Conservation (phyloP, 2,797 vertebrate genomes). For the Chelmon rostratus region DNA sequence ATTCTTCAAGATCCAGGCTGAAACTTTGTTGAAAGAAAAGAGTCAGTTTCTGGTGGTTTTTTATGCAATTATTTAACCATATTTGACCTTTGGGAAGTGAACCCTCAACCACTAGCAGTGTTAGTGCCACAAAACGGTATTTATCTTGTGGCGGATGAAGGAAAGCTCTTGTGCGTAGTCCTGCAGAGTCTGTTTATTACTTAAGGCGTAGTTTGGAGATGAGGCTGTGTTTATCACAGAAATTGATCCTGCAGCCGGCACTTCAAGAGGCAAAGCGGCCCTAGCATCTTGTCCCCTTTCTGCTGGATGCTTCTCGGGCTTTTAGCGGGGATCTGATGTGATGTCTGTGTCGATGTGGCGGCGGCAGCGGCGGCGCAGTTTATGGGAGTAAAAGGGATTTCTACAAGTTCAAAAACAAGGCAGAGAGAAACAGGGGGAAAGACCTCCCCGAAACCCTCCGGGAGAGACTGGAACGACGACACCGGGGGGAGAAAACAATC, state of each 20-base stretch:
- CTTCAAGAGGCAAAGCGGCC: constrained; percentile 37
- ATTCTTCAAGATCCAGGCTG: no score
- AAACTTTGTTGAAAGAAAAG: background rate
- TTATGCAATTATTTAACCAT: background rate
- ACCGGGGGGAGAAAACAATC: constrained; percentile 87
- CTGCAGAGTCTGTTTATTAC: constrained; percentile 53
- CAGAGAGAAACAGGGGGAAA: constrained; percentile 49
- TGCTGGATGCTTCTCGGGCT: constrained; percentile 34
- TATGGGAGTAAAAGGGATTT: constrained; percentile 62
- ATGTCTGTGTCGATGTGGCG: constrained; percentile 50
- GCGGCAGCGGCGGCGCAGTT: constrained; percentile 32
- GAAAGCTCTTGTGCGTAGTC: constrained; percentile 44
- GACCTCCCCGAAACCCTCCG: constrained; percentile 81
- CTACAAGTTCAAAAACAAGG: constrained; percentile 68
- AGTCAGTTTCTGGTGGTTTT: background rate
- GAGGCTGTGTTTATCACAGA: constrained; percentile 57
- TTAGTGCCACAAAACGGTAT: constrained; percentile 34
- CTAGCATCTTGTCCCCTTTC: constrained; percentile 1
- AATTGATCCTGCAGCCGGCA: constrained; percentile 40
- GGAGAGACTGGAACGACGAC: constrained; percentile 86
- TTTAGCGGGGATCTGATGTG: constrained; percentile 28
- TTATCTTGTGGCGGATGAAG: constrained; percentile 52
- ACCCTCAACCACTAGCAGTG: background rate
- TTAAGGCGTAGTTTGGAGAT: constrained; percentile 40
- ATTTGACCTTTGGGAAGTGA: constrained; percentile 7